Conservation (phyloP, 2,888 invertebrate species). For the Pogonocherus hispidulus region DNA sequence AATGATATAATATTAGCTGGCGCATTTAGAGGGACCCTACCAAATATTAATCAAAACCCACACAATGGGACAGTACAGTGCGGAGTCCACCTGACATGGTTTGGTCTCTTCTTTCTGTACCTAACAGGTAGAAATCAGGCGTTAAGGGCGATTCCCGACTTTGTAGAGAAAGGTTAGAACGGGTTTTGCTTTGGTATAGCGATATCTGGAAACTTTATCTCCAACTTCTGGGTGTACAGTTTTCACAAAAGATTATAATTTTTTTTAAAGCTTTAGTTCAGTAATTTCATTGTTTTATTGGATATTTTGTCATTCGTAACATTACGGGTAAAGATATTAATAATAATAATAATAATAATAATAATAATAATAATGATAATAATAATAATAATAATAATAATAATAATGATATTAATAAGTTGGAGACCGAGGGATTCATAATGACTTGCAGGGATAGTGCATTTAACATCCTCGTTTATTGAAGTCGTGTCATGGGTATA, state of each 20-base stretch:
- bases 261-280: no score
- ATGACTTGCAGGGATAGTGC: no score
- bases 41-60: slow-evolving; percentile 37
- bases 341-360: no score
- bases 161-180: slow-evolving; percentile 8
- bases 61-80: slow-evolving; percentile 29
- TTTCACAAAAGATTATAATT: slow-evolving; percentile 21
- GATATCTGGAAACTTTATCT: slow-evolving; percentile 18
- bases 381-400: no score
- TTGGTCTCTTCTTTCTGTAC: slow-evolving; percentile 25
- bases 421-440: no score
- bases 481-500: no score
- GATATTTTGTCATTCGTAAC: no score
- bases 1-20: slow-evolving; percentile 37
- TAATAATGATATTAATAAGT: no score
- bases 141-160: slow-evolving; percentile 7
- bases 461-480: no score
- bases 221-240: slow-evolving; percentile 33
- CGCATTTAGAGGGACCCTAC: slow-evolving; percentile 28
- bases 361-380: no score
- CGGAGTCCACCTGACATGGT: slow-evolving; percentile 31
- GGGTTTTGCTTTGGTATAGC: slow-evolving; percentile 13
- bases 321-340: no score
- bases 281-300: not conserved
- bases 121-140: slow-evolving; percentile 2